phyloP scores from a whole-genome alignment of 1,140 invertebrate species.

The Euwallacea fornicatus region DNA sequence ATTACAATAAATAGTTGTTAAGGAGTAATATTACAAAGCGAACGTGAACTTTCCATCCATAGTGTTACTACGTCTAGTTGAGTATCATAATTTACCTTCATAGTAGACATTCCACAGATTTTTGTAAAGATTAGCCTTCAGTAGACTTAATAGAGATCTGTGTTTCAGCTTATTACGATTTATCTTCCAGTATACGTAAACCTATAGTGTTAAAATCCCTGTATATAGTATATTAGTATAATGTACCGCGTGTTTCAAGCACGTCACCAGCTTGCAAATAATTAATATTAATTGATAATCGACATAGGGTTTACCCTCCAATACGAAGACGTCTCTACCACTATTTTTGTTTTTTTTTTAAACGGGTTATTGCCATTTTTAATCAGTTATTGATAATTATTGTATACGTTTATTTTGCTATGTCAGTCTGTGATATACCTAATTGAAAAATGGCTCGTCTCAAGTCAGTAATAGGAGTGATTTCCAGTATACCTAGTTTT shows the following conservation, averaged over 20 bases:
- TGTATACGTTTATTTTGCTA: slow-evolving; percentile 42
- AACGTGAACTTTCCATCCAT: slow-evolving; percentile 48
- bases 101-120: neutral
- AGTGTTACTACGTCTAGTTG: slow-evolving; percentile 30
- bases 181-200: slow-evolving; percentile 32
- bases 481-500: slow-evolving; percentile 33
- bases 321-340: too few relatives aligned
- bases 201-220: slow-evolving; percentile 9
- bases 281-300: too few relatives aligned
- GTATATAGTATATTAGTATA: slow-evolving; percentile 34
- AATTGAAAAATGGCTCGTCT: slow-evolving; percentile 39
- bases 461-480: slow-evolving; percentile 37
- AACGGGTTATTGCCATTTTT: slow-evolving; percentile 9
- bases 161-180: neutral
- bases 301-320: too few relatives aligned
- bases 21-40: slow-evolving; percentile 33
- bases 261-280: too few relatives aligned
- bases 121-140: neutral
- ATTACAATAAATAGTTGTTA: slow-evolving; percentile 51
- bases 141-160: slow-evolving; percentile 7
- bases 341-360: neutral
- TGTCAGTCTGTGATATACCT: slow-evolving; percentile 52
- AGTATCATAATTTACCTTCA: slow-evolving; percentile 4
- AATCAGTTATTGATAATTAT: neutral
- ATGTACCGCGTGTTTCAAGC: slow-evolving; percentile 6